Conservation (phyloP, 2,888 invertebrate genomes). For the Ptychoptera contaminata region DNA sequence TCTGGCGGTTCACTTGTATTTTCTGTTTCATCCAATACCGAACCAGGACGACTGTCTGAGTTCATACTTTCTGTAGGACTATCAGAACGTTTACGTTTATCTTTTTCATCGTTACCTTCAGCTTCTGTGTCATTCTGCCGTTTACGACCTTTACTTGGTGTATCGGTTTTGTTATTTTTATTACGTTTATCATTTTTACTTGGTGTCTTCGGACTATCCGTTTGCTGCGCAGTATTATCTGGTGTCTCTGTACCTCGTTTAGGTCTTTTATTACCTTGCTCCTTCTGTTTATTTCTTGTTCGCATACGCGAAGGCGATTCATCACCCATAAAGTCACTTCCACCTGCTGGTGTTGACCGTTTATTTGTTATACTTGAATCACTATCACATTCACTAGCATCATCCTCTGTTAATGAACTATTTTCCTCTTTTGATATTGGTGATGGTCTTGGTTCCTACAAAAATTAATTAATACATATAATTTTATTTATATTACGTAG, state of each 20-base stretch:
- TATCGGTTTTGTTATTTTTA: slow-evolving; percentile 34
- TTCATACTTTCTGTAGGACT: slow-evolving; percentile 75
- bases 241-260: slow-evolving; percentile 47
- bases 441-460: slow-evolving; percentile 39
- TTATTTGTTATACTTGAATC: slow-evolving; percentile 72
- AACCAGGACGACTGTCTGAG: slow-evolving; percentile 58
- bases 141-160: slow-evolving; percentile 38
- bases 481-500: not conserved
- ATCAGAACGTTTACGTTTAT: slow-evolving; percentile 36
- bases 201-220: slow-evolving; percentile 32
- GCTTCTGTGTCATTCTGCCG: slow-evolving; percentile 33
- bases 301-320: slow-evolving; percentile 79
- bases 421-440: slow-evolving; percentile 57
- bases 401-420: slow-evolving; percentile 72
- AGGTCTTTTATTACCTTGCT: slow-evolving; percentile 40
- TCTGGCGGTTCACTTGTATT: slow-evolving; percentile 31
- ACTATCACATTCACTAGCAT: slow-evolving; percentile 90
- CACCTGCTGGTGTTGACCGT: slow-evolving; percentile 16
- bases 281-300: slow-evolving; percentile 63
- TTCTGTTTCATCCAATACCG: slow-evolving; percentile 51
- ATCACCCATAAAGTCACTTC: slow-evolving; percentile 29
- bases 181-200: slow-evolving; percentile 32
- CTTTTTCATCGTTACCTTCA: slow-evolving; percentile 32
- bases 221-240: slow-evolving; percentile 24
- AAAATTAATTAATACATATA: not conserved